Conservation (phyloP, 2,113 vertebrate species). For the Microcebus jonahi region DNA sequence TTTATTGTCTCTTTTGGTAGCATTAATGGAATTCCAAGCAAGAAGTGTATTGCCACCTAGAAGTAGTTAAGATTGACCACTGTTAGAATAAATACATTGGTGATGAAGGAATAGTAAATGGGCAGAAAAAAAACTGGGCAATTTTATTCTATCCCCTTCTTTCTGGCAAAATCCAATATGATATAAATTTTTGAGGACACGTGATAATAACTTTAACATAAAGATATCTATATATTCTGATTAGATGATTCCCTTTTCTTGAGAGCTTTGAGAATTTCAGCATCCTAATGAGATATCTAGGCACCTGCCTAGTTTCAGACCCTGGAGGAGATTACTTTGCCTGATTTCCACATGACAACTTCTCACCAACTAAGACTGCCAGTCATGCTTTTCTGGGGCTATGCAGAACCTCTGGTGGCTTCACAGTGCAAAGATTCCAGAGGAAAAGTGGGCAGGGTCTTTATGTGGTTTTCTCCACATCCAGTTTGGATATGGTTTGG, state of each 20-base stretch:
- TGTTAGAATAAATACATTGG: not conserved
- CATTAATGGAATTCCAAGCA: constrained; percentile 21
- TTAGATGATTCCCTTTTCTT: not conserved
- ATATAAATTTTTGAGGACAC: not conserved
- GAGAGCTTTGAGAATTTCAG: not conserved
- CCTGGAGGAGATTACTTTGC: not conserved
- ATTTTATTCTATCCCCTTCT: not conserved
- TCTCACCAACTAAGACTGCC: not conserved
- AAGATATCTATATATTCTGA: not conserved
- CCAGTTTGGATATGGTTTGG: not conserved
- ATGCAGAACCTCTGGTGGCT: not conserved
- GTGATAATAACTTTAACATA: not conserved
- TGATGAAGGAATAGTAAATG: not conserved
- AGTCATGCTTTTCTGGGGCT: not conserved
- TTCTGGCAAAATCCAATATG: not conserved
- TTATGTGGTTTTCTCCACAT: not conserved
- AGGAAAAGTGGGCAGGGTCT: not conserved
- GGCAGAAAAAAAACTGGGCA: not conserved
- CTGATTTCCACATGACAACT: constrained; percentile 1
- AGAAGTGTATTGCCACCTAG: not conserved
- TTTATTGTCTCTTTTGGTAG: not conserved
- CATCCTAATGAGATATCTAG: not conserved
- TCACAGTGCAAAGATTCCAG: not conserved
- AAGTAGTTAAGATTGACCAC: not conserved
- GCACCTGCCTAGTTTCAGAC: not conserved